phyloP scores from a whole-genome alignment of 2,888 invertebrate genomes.

The Meghimatium bilineatum region DNA sequence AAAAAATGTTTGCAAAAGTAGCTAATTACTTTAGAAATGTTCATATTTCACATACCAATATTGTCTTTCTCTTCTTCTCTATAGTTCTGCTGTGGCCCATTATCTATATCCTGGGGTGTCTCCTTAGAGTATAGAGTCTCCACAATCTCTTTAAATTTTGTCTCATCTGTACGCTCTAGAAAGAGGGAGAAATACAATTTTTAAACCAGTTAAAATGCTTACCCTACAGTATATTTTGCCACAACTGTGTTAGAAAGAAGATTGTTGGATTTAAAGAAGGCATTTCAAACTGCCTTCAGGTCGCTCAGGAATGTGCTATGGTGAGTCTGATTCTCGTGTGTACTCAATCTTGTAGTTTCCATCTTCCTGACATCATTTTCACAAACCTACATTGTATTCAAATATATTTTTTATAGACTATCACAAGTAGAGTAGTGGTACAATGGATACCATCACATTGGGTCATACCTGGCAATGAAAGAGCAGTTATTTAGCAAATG shows the following conservation, averaged over 20 bases:
- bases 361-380: too few relatives aligned
- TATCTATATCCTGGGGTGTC: slow-evolving; percentile 60
- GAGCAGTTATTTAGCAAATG: too few relatives aligned
- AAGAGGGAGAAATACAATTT: slow-evolving; percentile 19
- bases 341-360: too few relatives aligned
- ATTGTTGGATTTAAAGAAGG: slow-evolving; percentile 81
- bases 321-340: slow-evolving; percentile 72
- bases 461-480: too few relatives aligned
- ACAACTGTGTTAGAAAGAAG: slow-evolving; percentile 92
- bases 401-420: too few relatives aligned
- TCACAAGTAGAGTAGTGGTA: too few relatives aligned
- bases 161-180: slow-evolving; percentile 64
- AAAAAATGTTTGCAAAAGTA: too few relatives aligned
- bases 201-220: too few relatives aligned
- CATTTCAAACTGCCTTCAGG: slow-evolving; percentile 79
- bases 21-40: too few relatives aligned
- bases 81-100: slow-evolving; percentile 65
- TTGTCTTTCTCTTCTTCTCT: slow-evolving; percentile 80
- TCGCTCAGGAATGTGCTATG: slow-evolving; percentile 83
- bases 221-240: too few relatives aligned
- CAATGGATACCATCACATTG: too few relatives aligned
- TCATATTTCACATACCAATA: slow-evolving; percentile 79
- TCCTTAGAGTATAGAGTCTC: slow-evolving; percentile 55
- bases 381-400: too few relatives aligned
- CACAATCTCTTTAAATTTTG: slow-evolving; percentile 60